Evolutionary conservation across 2,113 vertebrate genomes (phyloP).

Genomic region (Hippocampus guttulatus): DNA sequence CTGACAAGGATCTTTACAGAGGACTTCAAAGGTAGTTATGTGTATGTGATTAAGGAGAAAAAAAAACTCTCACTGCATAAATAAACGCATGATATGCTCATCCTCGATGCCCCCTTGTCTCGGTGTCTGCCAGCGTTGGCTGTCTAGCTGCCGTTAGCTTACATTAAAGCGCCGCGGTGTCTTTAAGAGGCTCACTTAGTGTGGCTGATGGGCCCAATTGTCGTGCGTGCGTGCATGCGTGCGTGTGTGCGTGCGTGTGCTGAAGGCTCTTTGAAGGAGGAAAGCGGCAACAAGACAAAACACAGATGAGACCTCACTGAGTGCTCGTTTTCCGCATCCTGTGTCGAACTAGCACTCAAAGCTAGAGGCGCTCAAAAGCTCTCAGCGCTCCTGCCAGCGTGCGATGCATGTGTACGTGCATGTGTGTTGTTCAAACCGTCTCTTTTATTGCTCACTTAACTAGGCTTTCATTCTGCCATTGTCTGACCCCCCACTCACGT

Average conservation of each 20-base stretch:
- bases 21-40: conserved; percentile 62
- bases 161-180: conserved; percentile 64
- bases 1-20: conserved; percentile 55
- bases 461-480: conserved; percentile 66
- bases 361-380: conserved; percentile 63
- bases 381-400: conserved; percentile 56
- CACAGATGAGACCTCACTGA: conserved; percentile 60
- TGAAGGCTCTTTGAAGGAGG: conserved; percentile 67
- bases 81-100: conserved; percentile 46
- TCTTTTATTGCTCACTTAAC: conserved; percentile 71
- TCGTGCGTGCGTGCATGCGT: conserved; percentile 2
- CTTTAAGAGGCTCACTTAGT: conserved; percentile 60
- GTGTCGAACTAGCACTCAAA: conserved; percentile 62
- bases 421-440: conserved; percentile 55
- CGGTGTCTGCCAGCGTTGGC: conserved; percentile 53
- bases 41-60: conserved; percentile 66
- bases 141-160: conserved; percentile 47
- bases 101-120: conserved; percentile 43
- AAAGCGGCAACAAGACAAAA: conserved; percentile 64
- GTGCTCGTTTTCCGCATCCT: conserved; percentile 49
- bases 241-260: conserved; percentile 19
- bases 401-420: conserved; percentile 15
- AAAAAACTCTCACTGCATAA: conserved; percentile 41
- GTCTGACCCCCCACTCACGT: conserved; percentile 64
- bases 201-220: conserved; percentile 51